A percentile compares a stretch with the other conserved stretches of the same genome.
These are phyloP conservation scores for Nansenia antarctica DNA, from an alignment of 2,113 vertebrate genomes.

Conservation along the genomic window DNA sequence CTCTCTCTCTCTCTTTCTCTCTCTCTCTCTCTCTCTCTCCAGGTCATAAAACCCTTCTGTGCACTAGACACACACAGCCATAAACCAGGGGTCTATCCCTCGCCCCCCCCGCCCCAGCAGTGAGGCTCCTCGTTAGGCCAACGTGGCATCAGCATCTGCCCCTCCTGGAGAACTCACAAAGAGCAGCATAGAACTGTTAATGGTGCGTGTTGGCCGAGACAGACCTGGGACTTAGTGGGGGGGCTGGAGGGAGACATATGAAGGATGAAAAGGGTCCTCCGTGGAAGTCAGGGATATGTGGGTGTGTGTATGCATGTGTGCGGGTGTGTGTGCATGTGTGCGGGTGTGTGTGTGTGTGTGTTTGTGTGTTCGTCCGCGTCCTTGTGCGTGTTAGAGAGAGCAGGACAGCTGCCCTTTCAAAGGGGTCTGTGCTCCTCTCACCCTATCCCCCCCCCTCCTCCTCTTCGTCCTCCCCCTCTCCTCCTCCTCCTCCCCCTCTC, in stretches of 20 bases:
- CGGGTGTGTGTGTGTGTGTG: background rate
- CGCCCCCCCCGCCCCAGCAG: slow-evolving; percentile 27
- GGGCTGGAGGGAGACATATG: background rate
- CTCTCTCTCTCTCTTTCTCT: background rate
- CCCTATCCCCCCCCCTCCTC: slow-evolving; percentile 18
- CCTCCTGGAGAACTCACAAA: slow-evolving; percentile 45
- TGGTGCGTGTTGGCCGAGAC: slow-evolving; percentile 55
- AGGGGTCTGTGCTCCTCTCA: slow-evolving; percentile 15
- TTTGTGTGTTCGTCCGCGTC: background rate
- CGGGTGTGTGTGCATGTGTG: background rate
- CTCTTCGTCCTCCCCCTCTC: slow-evolving; percentile 23
- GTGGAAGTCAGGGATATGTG: slow-evolving; percentile 22
- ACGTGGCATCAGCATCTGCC: slow-evolving; percentile 46
- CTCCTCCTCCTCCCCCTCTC: slow-evolving; percentile 23
- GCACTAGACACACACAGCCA: slow-evolving; percentile 6
- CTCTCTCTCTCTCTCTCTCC: background rate
- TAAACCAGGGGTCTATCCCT: slow-evolving; percentile 40
- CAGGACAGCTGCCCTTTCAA: slow-evolving; percentile 31
- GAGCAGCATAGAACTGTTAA: slow-evolving; percentile 57
- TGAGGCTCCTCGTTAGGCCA: slow-evolving; percentile 29
- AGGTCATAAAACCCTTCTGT: slow-evolving; percentile 45
- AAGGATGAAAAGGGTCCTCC: slow-evolving; percentile 31
- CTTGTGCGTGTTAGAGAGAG: background rate
- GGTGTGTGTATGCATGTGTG: slow-evolving; percentile 10
- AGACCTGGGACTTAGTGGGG: slow-evolving; percentile 49